These are phyloP conservation scores for Smittia sp. DNA, from an alignment of 2,888 invertebrate genomes.

Conservation along the genomic window DNA sequence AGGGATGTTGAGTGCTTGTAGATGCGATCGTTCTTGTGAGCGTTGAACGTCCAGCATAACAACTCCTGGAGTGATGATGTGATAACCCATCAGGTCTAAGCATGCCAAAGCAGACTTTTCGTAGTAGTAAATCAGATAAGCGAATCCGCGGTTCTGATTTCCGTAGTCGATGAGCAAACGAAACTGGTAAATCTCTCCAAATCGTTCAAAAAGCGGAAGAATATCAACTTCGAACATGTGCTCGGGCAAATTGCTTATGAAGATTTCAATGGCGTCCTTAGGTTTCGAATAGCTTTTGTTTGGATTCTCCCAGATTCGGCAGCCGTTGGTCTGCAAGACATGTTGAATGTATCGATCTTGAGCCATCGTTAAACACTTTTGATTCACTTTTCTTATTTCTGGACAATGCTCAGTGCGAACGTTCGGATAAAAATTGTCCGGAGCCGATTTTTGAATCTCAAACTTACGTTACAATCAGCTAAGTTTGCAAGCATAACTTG, in stretches of 20 bases:
- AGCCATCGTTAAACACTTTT: too few relatives aligned
- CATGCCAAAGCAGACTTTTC: slow-evolving; percentile 47
- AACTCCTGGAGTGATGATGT: slow-evolving; percentile 44
- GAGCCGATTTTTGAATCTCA: too few relatives aligned
- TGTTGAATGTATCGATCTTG: too few relatives aligned
- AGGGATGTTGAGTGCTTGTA: slow-evolving; percentile 48
- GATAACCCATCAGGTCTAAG: slow-evolving; percentile 47
- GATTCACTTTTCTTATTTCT: too few relatives aligned
- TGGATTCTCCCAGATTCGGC: slow-evolving; percentile 11
- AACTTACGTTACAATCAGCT: too few relatives aligned
- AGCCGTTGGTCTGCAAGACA: slow-evolving; percentile 2
- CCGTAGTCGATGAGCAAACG: slow-evolving; percentile 48
- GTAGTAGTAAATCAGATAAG: background rate
- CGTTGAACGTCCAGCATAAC: slow-evolving; percentile 46
- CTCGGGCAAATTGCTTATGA: slow-evolving; percentile 43
- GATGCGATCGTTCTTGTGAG: slow-evolving; percentile 47
- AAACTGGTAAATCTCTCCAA: slow-evolving; percentile 48
- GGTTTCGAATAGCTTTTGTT: too few relatives aligned
- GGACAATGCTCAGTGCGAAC: too few relatives aligned
- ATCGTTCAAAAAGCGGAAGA: slow-evolving; percentile 46
- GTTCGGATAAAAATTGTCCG: too few relatives aligned
- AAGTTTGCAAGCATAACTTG: too few relatives aligned
- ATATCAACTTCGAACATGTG: slow-evolving; percentile 45
- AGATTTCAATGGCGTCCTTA: background rate
- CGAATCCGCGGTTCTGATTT: slow-evolving; percentile 46